phyloP scores from a whole-genome alignment of 2,797 vertebrate species.

The Cuniculus paca region DNA sequence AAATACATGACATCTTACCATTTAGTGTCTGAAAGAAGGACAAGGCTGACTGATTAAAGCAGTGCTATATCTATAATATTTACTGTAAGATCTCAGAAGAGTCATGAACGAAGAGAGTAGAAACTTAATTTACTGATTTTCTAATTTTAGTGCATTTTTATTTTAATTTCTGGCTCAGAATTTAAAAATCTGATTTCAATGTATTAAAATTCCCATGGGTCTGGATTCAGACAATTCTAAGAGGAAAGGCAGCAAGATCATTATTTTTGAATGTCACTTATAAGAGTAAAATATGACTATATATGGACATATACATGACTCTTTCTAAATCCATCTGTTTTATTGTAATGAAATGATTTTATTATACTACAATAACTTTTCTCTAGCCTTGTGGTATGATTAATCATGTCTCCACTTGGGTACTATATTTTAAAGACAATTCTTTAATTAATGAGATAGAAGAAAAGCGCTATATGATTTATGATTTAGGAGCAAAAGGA shows the following conservation, averaged over 20 bases:
- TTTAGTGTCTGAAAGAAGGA: neutral
- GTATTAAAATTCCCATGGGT: neutral
- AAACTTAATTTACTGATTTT: neutral
- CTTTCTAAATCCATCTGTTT: neutral
- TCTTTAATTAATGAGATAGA: neutral
- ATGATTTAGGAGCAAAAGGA: neutral
- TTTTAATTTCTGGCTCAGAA: neutral
- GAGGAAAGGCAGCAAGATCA: neutral
- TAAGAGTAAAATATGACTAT: neutral
- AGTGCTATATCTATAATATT: neutral
- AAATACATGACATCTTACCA: neutral
- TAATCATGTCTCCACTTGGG: neutral
- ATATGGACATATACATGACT: neutral
- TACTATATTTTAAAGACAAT: conserved; percentile 11
- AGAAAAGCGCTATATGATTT: neutral
- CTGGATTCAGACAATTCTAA: neutral
- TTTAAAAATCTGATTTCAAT: neutral
- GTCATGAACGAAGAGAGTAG: neutral
- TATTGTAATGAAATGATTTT: neutral
- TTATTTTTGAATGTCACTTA: neutral
- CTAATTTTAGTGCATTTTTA: neutral
- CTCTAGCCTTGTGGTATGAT: neutral
- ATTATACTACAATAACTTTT: neutral
- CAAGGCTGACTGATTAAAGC: neutral
- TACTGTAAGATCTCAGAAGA: neutral